Conservation (phyloP, 2,888 invertebrate genomes). For the Morpho achilles region DNA sequence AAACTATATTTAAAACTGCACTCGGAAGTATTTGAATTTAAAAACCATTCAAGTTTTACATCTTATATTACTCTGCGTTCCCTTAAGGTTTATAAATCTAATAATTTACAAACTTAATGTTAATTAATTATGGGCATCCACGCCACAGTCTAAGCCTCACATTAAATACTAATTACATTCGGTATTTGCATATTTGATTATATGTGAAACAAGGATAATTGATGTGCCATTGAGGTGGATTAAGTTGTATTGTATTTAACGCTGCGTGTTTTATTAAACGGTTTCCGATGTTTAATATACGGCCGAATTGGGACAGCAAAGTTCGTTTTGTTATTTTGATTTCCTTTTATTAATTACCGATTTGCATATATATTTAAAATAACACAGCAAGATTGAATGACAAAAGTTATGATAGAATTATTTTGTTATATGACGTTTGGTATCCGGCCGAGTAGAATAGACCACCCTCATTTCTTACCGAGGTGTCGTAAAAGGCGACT, state of each 20-base stretch:
- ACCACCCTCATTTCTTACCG: too few species aligned
- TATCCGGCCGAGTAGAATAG: too few species aligned
- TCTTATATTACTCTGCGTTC: too few species aligned
- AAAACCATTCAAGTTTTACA: too few species aligned
- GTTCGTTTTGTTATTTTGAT: neutral
- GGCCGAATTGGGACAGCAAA: neutral
- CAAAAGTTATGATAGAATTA: too few species aligned
- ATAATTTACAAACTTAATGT: conserved; percentile 27
- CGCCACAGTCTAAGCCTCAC: conserved; percentile 29
- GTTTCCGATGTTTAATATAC: conserved; percentile 15
- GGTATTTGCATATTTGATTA: conserved; percentile 34
- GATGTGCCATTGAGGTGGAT: conserved; percentile 25
- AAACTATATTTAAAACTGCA: too few species aligned
- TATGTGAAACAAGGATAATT: conserved; percentile 29
- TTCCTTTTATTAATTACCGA: too few species aligned
- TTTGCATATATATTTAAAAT: too few species aligned
- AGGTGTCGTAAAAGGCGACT: too few species aligned
- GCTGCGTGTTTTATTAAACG: conserved; percentile 20
- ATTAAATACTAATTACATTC: conserved; percentile 34
- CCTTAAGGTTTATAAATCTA: conserved; percentile 10
- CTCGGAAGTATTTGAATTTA: too few species aligned
- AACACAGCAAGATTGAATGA: too few species aligned
- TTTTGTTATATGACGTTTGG: too few species aligned
- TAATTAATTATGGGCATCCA: conserved; percentile 31
- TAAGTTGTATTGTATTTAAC: conserved; percentile 25